Base-by-base conservation (phyloP, 2,797 vertebrate species). In the Cossypha polioptera region DNA sequence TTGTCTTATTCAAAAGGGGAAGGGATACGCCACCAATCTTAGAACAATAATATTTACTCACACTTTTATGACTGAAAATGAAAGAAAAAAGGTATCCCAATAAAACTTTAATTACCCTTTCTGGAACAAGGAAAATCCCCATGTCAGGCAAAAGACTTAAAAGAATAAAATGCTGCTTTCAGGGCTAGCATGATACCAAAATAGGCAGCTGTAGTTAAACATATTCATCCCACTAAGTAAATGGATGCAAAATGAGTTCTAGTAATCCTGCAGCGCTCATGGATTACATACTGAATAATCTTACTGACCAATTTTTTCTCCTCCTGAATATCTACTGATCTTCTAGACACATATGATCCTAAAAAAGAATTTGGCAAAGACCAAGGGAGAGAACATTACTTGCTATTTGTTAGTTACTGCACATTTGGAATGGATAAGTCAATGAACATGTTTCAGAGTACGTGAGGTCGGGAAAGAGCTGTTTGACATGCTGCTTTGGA, bases 301-400 rank as follows among this genome's bases (percentile, higher is more conserved):
- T 94, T 65, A 72, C 47, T 58, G 74, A 93, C 83, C 35, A 19
- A 29, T 57, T 86, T 81, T 25, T 92, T 35, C 50, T 91, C 20
- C 58, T 88, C 79, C 33, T 92, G 45, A 93, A 53, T 81, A 50
- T 94, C 84, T 94, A 47, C 18, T 83, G 47, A 74, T 90, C 94
- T 96, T 86, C 73, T 96, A 94, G 91, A 96, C 80, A 95, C 26
- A 80, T 75, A 89, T 43, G 91, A 85, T 96, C 53, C 88, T 96
- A 90, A 85, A 97, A 97, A 96, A 96, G 77, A 96, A 86, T 93
- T 68, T 43, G 67, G 82, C 94, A 92, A 97, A 97, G 96, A 95
- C 85, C 90, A 96, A 90, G 87, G 85, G 85, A 96, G 67, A 97
- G 65, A 90, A 84, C 62, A 25, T 90, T 75, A 65, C 87, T 79